Evolutionary conservation across 2,113 vertebrate species (phyloP).

Genomic region (Perca schrenkii): DNA sequence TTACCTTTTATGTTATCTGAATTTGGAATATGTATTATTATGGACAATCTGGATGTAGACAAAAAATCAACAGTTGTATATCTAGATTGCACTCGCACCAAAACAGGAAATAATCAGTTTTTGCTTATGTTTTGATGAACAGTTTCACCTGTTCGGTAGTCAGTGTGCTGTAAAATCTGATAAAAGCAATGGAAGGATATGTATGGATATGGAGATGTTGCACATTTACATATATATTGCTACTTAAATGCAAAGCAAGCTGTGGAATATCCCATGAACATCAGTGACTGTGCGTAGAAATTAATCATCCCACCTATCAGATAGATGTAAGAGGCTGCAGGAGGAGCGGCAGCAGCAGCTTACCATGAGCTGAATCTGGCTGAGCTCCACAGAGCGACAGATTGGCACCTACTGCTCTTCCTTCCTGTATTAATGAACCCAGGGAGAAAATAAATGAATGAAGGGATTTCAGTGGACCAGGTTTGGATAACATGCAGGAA

Average conservation of each 20-base stretch:
- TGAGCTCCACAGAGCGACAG: conserved; percentile 76
- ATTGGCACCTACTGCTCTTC: conserved; percentile 80
- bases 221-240: conserved; percentile 77
- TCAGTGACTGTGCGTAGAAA: conserved; percentile 39
- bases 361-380: conserved; percentile 69
- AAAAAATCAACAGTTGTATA: background rate
- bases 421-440: conserved; percentile 73
- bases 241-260: conserved; percentile 42
- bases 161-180: conserved; percentile 28
- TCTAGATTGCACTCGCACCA: background rate
- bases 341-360: conserved; percentile 51
- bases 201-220: conserved; percentile 43
- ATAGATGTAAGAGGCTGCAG: conserved; percentile 47
- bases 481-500: conserved; percentile 40
- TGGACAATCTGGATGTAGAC: background rate
- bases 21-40: background rate
- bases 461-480: conserved; percentile 48
- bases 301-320: conserved; percentile 47
- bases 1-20: background rate
- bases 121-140: conserved; percentile 25
- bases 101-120: too few species aligned
- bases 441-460: conserved; percentile 63
- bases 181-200: conserved; percentile 33
- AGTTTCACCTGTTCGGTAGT: background rate
- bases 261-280: conserved; percentile 48